These are phyloP conservation scores for Dolichotis patagonum DNA, from an alignment of 2,113 vertebrate genomes.

Conservation along the genomic window DNA sequence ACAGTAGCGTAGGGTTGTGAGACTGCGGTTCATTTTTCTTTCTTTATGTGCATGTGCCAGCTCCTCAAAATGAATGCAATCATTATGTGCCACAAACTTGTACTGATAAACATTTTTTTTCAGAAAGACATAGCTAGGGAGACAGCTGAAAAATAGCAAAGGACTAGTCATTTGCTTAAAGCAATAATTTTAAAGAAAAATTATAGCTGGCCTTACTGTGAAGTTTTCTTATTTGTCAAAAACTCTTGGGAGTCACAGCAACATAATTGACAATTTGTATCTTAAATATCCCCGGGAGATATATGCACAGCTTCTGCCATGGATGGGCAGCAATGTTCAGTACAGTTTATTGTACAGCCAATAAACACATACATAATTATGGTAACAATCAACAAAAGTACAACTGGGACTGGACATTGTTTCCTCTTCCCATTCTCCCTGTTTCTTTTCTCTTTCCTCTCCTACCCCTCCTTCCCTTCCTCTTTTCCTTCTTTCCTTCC, in stretches of 20 bases:
- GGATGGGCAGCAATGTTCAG: background rate
- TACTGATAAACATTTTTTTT: background rate
- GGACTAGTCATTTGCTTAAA: background rate
- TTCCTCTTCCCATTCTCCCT: background rate
- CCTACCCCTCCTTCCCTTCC: background rate
- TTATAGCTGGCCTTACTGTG: background rate
- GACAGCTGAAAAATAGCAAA: background rate
- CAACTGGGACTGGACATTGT: background rate
- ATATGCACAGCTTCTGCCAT: background rate
- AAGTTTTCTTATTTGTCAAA: background rate
- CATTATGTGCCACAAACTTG: background rate
- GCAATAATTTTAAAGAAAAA: constrained; percentile 27
- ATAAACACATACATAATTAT: background rate
- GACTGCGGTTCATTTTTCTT: background rate
- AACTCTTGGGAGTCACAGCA: background rate
- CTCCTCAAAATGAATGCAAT: background rate
- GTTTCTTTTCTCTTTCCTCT: background rate
- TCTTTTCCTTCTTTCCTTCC: background rate
- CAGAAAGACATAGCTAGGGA: background rate
- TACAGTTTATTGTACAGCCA: background rate
- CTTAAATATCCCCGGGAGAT: background rate
- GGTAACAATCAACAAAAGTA: background rate
- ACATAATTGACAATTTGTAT: background rate
- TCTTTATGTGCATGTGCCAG: background rate
- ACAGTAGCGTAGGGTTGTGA: background rate